Evolutionary conservation across 2,113 vertebrate genomes (phyloP).

Genomic region (Orthochromis indermauri): DNA sequence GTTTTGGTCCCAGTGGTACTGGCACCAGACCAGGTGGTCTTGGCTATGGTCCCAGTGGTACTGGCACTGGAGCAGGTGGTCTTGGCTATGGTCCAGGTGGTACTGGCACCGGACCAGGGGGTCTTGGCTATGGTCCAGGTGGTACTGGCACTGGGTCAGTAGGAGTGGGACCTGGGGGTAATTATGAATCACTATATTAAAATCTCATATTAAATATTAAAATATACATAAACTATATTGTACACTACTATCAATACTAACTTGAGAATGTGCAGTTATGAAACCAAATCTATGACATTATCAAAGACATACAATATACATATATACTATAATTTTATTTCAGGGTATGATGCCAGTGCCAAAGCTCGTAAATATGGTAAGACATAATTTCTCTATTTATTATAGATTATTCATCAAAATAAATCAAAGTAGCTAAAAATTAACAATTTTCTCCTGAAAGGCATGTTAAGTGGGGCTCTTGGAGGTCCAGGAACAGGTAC

Average conservation of each 20-base stretch:
- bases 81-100: not conserved
- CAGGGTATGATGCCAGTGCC: slow-evolving; percentile 53
- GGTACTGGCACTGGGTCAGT: slow-evolving; percentile 14
- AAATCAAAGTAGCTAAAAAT: not conserved
- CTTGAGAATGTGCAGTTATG: not conserved
- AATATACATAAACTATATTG: not conserved
- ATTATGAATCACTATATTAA: not conserved
- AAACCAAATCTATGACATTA: not conserved
- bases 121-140: slow-evolving; percentile 7
- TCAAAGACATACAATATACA: not conserved
- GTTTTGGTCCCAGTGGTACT: slow-evolving; percentile 21
- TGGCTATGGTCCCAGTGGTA: not conserved
- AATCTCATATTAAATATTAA: not conserved
- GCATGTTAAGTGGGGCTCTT: slow-evolving; percentile 46
- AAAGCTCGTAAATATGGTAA: slow-evolving; percentile 68
- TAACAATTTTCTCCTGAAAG: not conserved
- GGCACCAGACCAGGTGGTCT: not conserved
- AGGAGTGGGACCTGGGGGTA: slow-evolving; percentile 46
- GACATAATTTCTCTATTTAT: not conserved
- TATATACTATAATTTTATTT: not conserved
- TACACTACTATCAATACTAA: not conserved
- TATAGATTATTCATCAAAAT: not conserved
- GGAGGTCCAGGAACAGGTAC: slow-evolving; percentile 20
- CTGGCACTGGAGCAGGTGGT: not conserved
- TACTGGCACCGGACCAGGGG: not conserved